Evolutionary conservation across 2,797 vertebrate genomes (phyloP), one percentile per base, ranked within the genome.

Genomic region (Hypotaenidia philippensis): DNA sequence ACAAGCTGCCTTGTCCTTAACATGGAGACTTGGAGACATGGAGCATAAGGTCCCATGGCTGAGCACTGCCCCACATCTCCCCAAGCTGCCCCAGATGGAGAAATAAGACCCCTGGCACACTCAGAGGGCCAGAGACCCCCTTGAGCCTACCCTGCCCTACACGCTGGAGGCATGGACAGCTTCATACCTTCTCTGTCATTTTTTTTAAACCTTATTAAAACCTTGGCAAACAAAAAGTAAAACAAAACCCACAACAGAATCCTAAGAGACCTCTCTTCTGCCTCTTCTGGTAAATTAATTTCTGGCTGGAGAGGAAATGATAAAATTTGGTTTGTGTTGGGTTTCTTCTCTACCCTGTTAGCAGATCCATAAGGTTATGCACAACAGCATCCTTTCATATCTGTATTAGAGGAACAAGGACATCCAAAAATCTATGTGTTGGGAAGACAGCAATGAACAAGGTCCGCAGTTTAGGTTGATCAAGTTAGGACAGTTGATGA

Each of bases 201-300:
- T 44, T 20, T 40, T 81, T 61, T 20, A 61, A 65, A 74, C 4
- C 3, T 65, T 2, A 0, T 27, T 5, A 41, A 59, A 84, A 79
- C 29, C 32, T 4, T 53, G 41, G 10, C 26, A 71, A 45, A 57
- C 9, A 19, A 44, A 44, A 44, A 44, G 3, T 5, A 49, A 63
- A 14, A 47, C 40, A 38, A 44, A 44, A 44, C 40, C 41, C 41
- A 44, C 31, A 6, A 8, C 2, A 6, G 10, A 68, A 47, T 44
- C 74, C 85, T 79, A 55, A 97, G 81, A 85, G 90, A 66, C 79
- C 80, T 93, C 94, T 94, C 95, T 97, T 52, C 88, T 96, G 89
- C 17, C 41, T 44, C 41, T 44, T 44, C 41, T 44, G 41, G 93
- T 50, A 40, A 92, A 68, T 47, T 57, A 82, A 72, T 61, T 74